Evolutionary conservation across 2,888 invertebrate genomes (phyloP), one percentile per base, ranked within the genome.

Genomic region (Caenorhabditis sp.): DNA sequence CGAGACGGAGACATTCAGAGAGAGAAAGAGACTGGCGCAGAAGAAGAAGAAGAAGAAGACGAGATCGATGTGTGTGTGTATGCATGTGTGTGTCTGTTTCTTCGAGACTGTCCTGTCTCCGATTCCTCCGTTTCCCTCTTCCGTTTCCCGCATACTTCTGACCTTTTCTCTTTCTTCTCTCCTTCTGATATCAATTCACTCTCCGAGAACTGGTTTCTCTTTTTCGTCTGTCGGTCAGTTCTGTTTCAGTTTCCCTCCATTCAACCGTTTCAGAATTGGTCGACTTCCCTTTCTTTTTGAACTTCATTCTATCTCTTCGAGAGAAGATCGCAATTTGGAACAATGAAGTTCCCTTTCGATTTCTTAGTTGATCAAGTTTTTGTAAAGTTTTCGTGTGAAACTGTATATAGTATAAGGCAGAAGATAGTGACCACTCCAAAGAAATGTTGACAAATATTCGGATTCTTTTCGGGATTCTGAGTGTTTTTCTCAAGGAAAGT

Each of bases 41-140:
- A 67, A 15, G 28, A 18, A 22, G 50, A n/a, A n/a, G n/a, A n/a
- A n/a, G 32, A 62, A 62, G 55, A 64, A 56, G 60, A 47, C 20
- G 8, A 62, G 62, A 76, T 61, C 61, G 76, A 76, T 67, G 76
- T 51, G 65, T 74, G 51, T 74, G 72, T 40, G 65, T 74, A 60
- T 74, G 72, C 53, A 71, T 71, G 64, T 72, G 62, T 71, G 55
- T 61, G 61, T 62, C 62, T 55, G n/a, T n/a, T n/a, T n/a, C n/a
- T n/a, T n/a, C 47, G 60, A 56, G 61, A 77, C 69, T 32, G 58
- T 78, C 68, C n/a, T n/a, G n/a, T n/a, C n/a, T n/a, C n/a, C n/a
- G n/a, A n/a, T 55, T 67, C 50, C 44, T 37, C 50, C 58, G 32
- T 22, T 18, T 28, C 58, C 58, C 20, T 35, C 55, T 35, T 28